Evolutionary conservation across 1,140 invertebrate genomes (phyloP).

Genomic region (Bombus pyrosoma): DNA sequence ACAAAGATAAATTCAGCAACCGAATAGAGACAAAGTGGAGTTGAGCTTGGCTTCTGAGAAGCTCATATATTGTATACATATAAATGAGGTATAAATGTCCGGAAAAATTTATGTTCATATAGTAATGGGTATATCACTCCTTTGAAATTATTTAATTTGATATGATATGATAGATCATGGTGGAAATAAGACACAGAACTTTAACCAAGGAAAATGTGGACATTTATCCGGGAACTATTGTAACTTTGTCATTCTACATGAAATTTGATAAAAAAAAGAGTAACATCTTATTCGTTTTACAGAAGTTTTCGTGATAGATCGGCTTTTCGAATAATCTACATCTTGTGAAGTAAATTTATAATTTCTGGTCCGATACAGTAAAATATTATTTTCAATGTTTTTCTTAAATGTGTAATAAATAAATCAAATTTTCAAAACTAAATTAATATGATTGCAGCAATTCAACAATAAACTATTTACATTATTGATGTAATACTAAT

Average conservation of each 20-base stretch:
- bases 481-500: constrained; percentile 9
- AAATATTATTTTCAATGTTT: background rate
- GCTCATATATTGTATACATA: background rate
- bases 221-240: background rate
- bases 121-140: background rate
- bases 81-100: background rate
- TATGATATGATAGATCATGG: background rate
- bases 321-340: background rate
- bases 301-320: background rate
- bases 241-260: too few species aligned
- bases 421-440: background rate
- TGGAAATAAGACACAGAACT: background rate
- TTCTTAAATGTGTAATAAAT: background rate
- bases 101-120: background rate
- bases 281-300: background rate
- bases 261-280: background rate
- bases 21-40: background rate
- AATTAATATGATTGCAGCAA: background rate
- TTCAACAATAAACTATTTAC: background rate
- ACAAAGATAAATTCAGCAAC: too few species aligned
- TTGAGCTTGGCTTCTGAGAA: background rate
- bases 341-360: background rate
- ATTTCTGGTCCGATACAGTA: background rate
- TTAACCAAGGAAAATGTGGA: background rate
- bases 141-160: background rate